A percentile compares a stretch with the other conserved stretches of the same genome.
Conservation (phyloP, 1,140 invertebrate genomes). For the Ceratosolen solmsi region DNA sequence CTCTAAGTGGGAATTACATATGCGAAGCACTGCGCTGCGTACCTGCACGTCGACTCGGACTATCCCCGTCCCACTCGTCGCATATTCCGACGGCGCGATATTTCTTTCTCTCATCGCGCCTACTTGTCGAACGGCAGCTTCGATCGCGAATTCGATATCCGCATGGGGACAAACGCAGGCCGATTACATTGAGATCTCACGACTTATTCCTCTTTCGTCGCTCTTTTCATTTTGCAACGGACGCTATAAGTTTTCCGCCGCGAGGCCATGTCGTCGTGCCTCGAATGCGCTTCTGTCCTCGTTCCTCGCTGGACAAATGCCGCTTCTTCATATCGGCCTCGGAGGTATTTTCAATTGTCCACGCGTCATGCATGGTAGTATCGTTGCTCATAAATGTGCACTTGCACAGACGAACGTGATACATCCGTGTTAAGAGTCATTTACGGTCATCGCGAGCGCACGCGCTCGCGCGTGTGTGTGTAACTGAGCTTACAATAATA, state of each 20-base stretch:
- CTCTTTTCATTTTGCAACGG: neutral
- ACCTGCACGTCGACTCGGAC: conserved; percentile 64
- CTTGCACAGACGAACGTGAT: no score
- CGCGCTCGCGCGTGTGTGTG: no score
- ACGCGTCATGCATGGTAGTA: neutral
- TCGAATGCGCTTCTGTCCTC: neutral
- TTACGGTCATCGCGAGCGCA: no score
- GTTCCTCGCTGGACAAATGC: neutral
- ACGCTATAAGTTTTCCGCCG: neutral
- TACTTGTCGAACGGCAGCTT: conserved; percentile 54
- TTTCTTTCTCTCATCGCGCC: neutral
- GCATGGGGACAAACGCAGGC: conserved; percentile 45
- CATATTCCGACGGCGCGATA: neutral
- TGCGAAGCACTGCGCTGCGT: conserved; percentile 66
- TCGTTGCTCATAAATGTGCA: no score
- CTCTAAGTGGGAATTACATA: conserved; percentile 71
- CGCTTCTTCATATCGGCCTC: neutral
- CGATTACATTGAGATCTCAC: conserved; percentile 55
- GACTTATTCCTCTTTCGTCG: conserved; percentile 25
- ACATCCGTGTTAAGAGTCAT: no score
- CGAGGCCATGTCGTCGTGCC: neutral
- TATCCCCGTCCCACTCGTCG: neutral
- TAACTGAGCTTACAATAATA: no score
- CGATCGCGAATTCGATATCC: conserved; percentile 70
- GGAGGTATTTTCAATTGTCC: neutral